Evolutionary conservation across 1,140 invertebrate genomes (phyloP).

Genomic region (Gonatopus flavifemur): DNA sequence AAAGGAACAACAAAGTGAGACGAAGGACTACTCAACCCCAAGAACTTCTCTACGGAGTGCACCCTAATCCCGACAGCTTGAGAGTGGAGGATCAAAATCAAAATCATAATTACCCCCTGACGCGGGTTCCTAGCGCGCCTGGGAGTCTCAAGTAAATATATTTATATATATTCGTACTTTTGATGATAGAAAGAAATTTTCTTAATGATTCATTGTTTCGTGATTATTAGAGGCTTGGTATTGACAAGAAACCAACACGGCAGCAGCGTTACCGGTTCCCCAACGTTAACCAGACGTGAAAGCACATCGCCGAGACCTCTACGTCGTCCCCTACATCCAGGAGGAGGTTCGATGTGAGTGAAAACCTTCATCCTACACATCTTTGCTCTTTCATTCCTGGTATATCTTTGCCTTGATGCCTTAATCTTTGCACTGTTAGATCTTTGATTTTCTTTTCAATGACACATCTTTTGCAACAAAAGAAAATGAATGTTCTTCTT

Average conservation of each 20-base stretch:
- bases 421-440: constrained; percentile 40
- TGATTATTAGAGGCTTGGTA: constrained; percentile 46
- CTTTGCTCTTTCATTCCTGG: constrained; percentile 43
- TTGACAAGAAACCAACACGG: constrained; percentile 51
- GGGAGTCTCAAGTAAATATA: constrained; percentile 63
- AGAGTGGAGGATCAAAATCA: constrained; percentile 51
- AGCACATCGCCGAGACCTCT: constrained; percentile 53
- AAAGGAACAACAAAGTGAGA: constrained; percentile 63
- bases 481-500: too few species aligned
- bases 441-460: constrained; percentile 31
- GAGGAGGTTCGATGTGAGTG: constrained; percentile 59
- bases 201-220: constrained; percentile 8
- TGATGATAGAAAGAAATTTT: not conserved
- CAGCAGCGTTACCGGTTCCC: constrained; percentile 42
- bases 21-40: constrained; percentile 67
- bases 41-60: constrained; percentile 67
- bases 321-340: constrained; percentile 50
- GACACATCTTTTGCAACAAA: too few species aligned
- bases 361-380: constrained; percentile 43
- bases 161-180: constrained; percentile 6
- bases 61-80: constrained; percentile 36
- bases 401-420: constrained; percentile 43
- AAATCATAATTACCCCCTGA: constrained; percentile 61
- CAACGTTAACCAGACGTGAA: constrained; percentile 50
- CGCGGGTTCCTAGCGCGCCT: constrained; percentile 70